Base-by-base conservation (phyloP, 2,888 invertebrate species). In the Latrodectus hesperus region DNA sequence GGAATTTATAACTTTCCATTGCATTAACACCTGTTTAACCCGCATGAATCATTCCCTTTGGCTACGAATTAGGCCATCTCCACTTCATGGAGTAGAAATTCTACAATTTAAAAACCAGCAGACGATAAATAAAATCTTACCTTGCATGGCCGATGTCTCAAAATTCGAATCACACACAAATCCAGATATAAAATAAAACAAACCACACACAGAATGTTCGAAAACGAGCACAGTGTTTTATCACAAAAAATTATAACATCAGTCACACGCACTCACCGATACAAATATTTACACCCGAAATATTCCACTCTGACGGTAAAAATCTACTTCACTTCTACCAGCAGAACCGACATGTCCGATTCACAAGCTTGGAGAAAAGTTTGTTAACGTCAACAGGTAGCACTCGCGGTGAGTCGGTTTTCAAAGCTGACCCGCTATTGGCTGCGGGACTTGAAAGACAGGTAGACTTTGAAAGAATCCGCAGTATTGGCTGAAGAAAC, bases 311-410 rank as follows among this genome's bases (percentile, higher is more conserved):
- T 16, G 53, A 8, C 38, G 38, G 38, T 16, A 67, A 38, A 38
- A 38, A 76, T 60, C 76, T 9, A 64, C 38, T 22, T 67, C 38
- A 49, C 26, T 64, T 17, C 38, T 10, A 16, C 9, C 49, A 6
- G 64, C 38, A 26, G 49, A n/a, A 60, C 10, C 10, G 10, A 10
- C 17, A 67, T 51, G 26, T 38, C 38, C 38, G 60, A 55, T 74
- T 74, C 74, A 53, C 22, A 17, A 52, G 53, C 55, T 26, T 51
- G 51, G 17, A 55, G 64, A 52, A 51, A 68, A 76, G 75, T 83
- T 83, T 60, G 70, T 60, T 49, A 83, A 83, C 83, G 83, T 83
- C 83, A 76, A 76, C 83, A 83, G 83, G 83, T 83, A 53, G 26
- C 70, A 68, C 70, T 79, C 55, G 38, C 55, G 55, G 16, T 38